Evolutionary conservation across 1,140 invertebrate species (phyloP), one percentile per base, ranked within the genome.

Genomic region (Drosophila repletoides): DNA sequence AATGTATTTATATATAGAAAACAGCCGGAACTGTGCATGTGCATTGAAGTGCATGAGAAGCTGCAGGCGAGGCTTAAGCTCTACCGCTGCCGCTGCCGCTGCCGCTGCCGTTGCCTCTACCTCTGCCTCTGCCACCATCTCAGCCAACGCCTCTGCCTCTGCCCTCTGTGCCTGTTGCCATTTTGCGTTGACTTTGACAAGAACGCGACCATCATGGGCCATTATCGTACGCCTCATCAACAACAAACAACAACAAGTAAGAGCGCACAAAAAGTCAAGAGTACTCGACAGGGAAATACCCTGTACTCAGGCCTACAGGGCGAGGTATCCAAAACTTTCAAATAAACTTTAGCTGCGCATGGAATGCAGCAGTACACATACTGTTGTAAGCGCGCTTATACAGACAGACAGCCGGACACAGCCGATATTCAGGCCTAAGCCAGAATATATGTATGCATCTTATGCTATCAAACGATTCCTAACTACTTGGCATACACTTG

Each of bases 191-290:
- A 81, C 67, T 80, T 80, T 80, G 76, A 80, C 76, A 81, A 80
- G 76, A 80, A 81, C 76, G 69, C 79, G 73, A 76, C 79, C 79
- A 83, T 83, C 79, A 84, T 72, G 61, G 66, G 70, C 74, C 74
- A 83, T 77, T 81, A 81, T 81, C 64, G 81, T 81, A 77, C 77
- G 77, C 77, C 77, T 84, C 79, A 77, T 84, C 77, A 81, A 72
- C 76, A 59, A 29, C 74, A 19, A 49, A 45, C 60, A 34, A 22
- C 61, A 41, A 26, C 56, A 31, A n/a, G n/a, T n/a, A n/a, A n/a
- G n/a, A n/a, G n/a, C n/a, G n/a, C n/a, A n/a, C n/a, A n/a, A n/a
- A n/a, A n/a, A n/a, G n/a, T n/a, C n/a, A n/a, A n/a, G n/a, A n/a
- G n/a, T n/a, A n/a, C n/a, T n/a, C n/a, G n/a, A n/a, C n/a, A n/a